These are phyloP conservation scores for Tanaodytes sp. DNA, from an alignment of 2,888 invertebrate species.

Conservation along the genomic window DNA sequence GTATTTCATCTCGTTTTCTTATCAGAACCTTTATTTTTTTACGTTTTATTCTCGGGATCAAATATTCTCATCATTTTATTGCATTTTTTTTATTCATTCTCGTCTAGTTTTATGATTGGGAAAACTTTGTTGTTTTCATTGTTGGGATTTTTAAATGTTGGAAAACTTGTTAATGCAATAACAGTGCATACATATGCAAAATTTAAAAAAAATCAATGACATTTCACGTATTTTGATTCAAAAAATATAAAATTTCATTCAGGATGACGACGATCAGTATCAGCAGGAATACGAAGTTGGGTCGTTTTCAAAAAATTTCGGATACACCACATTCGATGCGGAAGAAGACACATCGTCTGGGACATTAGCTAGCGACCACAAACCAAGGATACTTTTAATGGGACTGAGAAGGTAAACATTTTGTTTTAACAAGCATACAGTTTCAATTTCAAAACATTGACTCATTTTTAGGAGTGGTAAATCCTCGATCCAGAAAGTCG, in stretches of 20 bases:
- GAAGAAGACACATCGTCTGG: conserved; percentile 80
- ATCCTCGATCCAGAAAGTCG: conserved; percentile 99
- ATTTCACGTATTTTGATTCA: too few relatives aligned
- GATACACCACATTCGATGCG: conserved; percentile 90
- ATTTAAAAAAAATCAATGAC: too few relatives aligned
- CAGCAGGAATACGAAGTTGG: conserved; percentile 75
- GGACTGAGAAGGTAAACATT: conserved; percentile 91
- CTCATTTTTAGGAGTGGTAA: conserved; percentile 95
- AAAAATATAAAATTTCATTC: conserved; percentile 10
- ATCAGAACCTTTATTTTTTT: too few relatives aligned
- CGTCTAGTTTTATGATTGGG: too few relatives aligned
- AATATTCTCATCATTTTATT: too few relatives aligned
- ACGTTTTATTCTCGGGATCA: too few relatives aligned
- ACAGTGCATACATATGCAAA: too few relatives aligned
- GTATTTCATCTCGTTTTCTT: too few relatives aligned
- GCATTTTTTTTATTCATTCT: too few relatives aligned
- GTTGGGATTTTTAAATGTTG: too few relatives aligned
- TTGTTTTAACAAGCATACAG: neutral
- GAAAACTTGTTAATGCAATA: too few relatives aligned
- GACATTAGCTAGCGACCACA: conserved; percentile 80
- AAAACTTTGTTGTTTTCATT: too few relatives aligned
- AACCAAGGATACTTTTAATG: conserved; percentile 95
- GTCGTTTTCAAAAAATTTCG: conserved; percentile 93
- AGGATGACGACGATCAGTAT: conserved; percentile 74
- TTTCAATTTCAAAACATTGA: neutral